phyloP scores from a whole-genome alignment of 2,113 vertebrate genomes.

The Sinocyclocheilus maitianheensis region DNA sequence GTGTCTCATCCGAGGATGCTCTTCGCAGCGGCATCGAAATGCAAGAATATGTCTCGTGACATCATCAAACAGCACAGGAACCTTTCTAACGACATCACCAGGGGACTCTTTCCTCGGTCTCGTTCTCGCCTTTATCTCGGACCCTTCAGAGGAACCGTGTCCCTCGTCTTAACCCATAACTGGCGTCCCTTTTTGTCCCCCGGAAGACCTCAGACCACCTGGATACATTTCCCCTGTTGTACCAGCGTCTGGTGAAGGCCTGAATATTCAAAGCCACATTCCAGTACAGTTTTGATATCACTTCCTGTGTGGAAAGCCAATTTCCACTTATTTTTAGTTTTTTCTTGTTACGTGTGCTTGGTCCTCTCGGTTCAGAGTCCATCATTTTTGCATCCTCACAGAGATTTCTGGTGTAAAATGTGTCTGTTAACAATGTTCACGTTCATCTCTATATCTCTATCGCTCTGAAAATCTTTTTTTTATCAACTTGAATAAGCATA shows the following conservation, averaged over 20 bases:
- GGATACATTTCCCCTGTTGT: slow-evolving; percentile 32
- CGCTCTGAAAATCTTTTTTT: slow-evolving; percentile 65
- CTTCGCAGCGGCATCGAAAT: slow-evolving; percentile 38
- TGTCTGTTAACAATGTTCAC: slow-evolving; percentile 58
- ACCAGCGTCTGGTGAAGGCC: slow-evolving; percentile 46
- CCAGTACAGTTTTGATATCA: slow-evolving; percentile 59
- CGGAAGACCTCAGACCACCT: slow-evolving; percentile 8
- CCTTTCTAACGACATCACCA: not conserved
- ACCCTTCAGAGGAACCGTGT: slow-evolving; percentile 10
- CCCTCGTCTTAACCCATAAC: not conserved
- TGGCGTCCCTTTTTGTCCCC: not conserved
- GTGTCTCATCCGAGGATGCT: slow-evolving; percentile 51
- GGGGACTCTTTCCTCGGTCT: slow-evolving; percentile 26
- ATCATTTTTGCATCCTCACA: slow-evolving; percentile 48
- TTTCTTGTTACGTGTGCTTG: slow-evolving; percentile 27
- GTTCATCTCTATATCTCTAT: slow-evolving; percentile 57
- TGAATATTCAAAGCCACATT: slow-evolving; percentile 65
- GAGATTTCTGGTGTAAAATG: slow-evolving; percentile 55
- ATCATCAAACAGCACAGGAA: slow-evolving; percentile 42
- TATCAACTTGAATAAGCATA: slow-evolving; percentile 81
- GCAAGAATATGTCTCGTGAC: slow-evolving; percentile 55
- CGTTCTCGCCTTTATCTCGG: not conserved
- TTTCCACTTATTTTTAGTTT: slow-evolving; percentile 54
- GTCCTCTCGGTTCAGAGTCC: slow-evolving; percentile 44
- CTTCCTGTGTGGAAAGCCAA: slow-evolving; percentile 51